phyloP scores from a whole-genome alignment of 35 echinoderm and acorn worm species.

The Ophioderma brevispina region DNA sequence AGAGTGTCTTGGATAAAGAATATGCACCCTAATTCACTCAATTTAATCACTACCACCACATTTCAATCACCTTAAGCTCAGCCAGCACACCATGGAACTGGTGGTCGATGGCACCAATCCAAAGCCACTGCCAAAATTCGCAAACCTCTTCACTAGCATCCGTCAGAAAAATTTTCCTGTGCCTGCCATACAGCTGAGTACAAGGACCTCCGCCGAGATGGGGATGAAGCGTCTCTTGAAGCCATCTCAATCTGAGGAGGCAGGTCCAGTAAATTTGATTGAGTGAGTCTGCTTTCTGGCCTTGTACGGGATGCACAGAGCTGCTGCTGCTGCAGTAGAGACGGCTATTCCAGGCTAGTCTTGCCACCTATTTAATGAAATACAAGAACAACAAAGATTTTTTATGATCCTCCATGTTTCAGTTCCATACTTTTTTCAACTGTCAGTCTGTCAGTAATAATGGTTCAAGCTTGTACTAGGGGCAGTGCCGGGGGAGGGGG shows the following conservation, averaged over 20 bases:
- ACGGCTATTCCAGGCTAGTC: not conserved
- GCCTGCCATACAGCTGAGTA: slow-evolving; percentile 72
- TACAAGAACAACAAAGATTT: not conserved
- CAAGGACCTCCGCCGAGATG: slow-evolving; percentile 56
- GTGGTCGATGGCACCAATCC: slow-evolving; percentile 79
- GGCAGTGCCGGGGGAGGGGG: too few relatives aligned
- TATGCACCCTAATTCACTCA: too few relatives aligned
- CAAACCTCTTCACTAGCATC: slow-evolving; percentile 51
- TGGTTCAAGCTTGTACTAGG: too few relatives aligned
- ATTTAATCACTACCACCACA: too few relatives aligned
- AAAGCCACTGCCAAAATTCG: slow-evolving; percentile 85
- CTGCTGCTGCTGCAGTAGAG: not conserved
- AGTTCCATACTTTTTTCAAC: too few relatives aligned
- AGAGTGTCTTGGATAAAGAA: too few relatives aligned
- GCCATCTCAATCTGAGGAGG: too few relatives aligned
- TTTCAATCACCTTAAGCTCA: slow-evolving; percentile 97
- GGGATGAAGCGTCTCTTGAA: too few relatives aligned
- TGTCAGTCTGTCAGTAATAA: too few relatives aligned
- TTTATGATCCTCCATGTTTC: too few relatives aligned
- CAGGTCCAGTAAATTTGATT: too few relatives aligned
- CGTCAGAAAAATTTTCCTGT: slow-evolving; percentile 79
- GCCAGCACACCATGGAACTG: slow-evolving; percentile 83
- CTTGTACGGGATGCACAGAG: not conserved
- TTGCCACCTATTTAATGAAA: not conserved
- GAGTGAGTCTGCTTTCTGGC: not conserved